Percentiles rank a stretch among this genome's conserved stretches.
These are phyloP conservation scores for Mobula hypostoma DNA, from an alignment of 2,113 vertebrate species.

Conservation along the genomic window DNA sequence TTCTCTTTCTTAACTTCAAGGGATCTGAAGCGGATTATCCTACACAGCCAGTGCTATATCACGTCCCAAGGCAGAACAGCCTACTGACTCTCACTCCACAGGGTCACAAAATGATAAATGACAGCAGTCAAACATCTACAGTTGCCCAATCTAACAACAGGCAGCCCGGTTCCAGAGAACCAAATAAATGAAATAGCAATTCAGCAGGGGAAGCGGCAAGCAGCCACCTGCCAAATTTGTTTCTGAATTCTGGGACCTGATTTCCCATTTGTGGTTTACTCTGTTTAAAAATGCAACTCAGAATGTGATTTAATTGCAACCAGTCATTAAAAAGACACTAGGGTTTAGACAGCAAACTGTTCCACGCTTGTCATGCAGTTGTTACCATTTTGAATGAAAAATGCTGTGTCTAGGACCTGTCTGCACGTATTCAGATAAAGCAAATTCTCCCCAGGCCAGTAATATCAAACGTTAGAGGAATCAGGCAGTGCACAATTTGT, in stretches of 20 bases:
- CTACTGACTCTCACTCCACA: no score
- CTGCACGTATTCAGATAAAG: conserved; percentile 23
- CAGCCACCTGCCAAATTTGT: background rate
- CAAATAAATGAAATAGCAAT: background rate
- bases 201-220: background rate
- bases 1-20: no score
- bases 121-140: background rate
- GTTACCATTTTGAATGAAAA: conserved; percentile 7
- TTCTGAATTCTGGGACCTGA: background rate
- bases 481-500: background rate
- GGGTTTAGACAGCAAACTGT: background rate
- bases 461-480: background rate
- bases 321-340: conserved; percentile 20
- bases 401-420: background rate
- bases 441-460: conserved; percentile 9
- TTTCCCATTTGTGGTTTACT: conserved; percentile 1
- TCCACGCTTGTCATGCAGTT: background rate
- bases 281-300: background rate
- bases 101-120: background rate
- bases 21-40: no score
- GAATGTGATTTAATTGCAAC: conserved; percentile 23
- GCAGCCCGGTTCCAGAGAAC: background rate
- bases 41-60: no score
- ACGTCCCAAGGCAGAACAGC: background rate
- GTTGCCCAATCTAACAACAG: background rate